Evolutionary conservation across 2,797 vertebrate genomes (phyloP).

Genomic region (Galago senegalensis): DNA sequence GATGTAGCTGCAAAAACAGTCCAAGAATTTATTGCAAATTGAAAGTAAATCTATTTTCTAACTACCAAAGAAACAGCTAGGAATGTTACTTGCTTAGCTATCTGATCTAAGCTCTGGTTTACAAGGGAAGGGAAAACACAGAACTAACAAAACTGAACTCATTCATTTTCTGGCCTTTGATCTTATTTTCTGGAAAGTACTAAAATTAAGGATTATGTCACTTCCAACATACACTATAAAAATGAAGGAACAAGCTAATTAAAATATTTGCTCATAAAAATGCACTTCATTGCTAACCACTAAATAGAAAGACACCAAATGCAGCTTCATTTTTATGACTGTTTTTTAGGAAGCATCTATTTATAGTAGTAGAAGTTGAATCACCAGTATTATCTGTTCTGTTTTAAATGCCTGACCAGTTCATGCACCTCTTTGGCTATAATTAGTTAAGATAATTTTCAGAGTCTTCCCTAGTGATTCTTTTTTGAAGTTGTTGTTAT

Average conservation of each 20-base stretch:
- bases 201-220: conserved; percentile 24
- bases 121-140: background rate
- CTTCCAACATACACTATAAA: background rate
- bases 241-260: background rate
- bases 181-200: background rate
- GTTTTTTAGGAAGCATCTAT: conserved; percentile 3
- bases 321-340: conserved; percentile 2
- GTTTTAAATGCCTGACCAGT: background rate
- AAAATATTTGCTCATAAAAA: conserved; percentile 48
- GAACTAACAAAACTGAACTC: background rate
- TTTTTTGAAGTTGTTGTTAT: background rate
- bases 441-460: conserved; percentile 30
- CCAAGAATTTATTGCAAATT: conserved; percentile 63
- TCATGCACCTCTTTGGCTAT: background rate
- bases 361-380: background rate
- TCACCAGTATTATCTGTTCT: background rate
- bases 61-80: background rate
- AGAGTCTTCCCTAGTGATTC: background rate
- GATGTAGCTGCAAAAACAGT: conserved; percentile 9
- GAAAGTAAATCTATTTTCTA: conserved; percentile 65
- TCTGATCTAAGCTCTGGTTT: background rate
- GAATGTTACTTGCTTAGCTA: background rate
- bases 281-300: background rate
- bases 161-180: background rate
- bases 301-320: conserved; percentile 5